Evolutionary conservation across 2,888 invertebrate species (phyloP).

Genomic region (Drosophila neoperkinsi): DNA sequence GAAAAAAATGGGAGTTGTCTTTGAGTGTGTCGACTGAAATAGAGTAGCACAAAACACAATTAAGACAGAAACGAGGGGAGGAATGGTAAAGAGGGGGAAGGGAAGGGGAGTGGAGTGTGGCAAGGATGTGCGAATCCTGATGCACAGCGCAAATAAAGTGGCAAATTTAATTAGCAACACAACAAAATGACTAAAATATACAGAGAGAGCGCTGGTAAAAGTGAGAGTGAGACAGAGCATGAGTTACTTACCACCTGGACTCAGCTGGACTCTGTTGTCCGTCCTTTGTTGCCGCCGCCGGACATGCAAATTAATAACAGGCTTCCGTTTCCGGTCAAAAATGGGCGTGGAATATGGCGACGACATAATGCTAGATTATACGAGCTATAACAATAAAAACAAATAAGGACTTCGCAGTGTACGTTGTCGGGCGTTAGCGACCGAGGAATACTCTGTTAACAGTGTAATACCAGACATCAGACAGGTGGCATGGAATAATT

Average conservation of each 20-base stretch:
- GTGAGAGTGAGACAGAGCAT: neutral
- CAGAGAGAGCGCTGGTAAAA: neutral
- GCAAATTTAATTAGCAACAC: conserved; percentile 76
- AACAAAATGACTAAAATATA: conserved; percentile 11
- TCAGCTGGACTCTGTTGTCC: neutral
- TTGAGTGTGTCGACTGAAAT: conserved; percentile 66
- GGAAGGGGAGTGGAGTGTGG: neutral
- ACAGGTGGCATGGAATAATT: too few relatives aligned
- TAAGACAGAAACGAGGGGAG: conserved; percentile 63
- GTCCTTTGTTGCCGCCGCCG: conserved; percentile 35
- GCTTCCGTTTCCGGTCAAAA: conserved; percentile 78
- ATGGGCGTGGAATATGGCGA: conserved; percentile 37
- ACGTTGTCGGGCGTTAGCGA: neutral
- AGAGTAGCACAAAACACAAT: conserved; percentile 78
- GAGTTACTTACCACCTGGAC: conserved; percentile 38
- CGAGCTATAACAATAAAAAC: neutral
- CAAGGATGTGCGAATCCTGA: conserved; percentile 34
- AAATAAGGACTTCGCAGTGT: neutral
- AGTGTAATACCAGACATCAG: too few relatives aligned
- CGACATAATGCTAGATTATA: conserved; percentile 27
- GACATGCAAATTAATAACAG: conserved; percentile 79
- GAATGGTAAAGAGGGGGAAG: conserved; percentile 21
- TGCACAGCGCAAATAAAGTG: conserved; percentile 67
- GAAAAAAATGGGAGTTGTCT: conserved; percentile 45
- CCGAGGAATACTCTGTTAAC: neutral